phyloP scores from a whole-genome alignment of 2,797 vertebrate genomes.

The Myotis pilosus region DNA sequence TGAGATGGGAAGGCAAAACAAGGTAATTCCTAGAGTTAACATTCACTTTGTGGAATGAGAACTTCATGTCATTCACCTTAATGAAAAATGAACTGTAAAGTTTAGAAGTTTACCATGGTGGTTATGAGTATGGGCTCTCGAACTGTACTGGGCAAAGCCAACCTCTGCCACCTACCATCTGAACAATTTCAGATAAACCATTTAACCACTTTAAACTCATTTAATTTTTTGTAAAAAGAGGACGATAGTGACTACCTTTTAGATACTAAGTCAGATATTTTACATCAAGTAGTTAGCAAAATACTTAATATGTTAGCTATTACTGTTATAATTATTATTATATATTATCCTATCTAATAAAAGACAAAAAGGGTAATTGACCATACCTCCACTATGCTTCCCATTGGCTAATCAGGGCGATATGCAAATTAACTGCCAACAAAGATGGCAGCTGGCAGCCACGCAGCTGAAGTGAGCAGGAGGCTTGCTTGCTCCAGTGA shows the following conservation, averaged over 20 bases:
- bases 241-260: not conserved
- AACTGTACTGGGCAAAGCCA: not conserved
- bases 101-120: not conserved
- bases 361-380: too few relatives aligned
- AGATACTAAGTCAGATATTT: not conserved
- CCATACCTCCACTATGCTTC: too few relatives aligned
- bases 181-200: not conserved
- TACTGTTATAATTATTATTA: not conserved
- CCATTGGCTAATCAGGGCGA: too few relatives aligned
- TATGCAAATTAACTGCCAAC: too few relatives aligned
- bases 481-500: too few relatives aligned
- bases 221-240: not conserved
- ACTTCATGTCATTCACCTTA: not conserved
- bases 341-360: not conserved
- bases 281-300: not conserved
- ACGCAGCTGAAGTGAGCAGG: too few relatives aligned
- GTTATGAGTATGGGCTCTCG: not conserved
- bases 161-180: not conserved
- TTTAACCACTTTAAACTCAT: not conserved
- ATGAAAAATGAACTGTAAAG: not conserved
- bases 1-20: not conserved
- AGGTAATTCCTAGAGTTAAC: not conserved
- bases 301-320: not conserved
- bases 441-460: too few relatives aligned
- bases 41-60: not conserved